Percentiles rank a stretch among this genome's conserved stretches.
These are phyloP conservation scores for Alauda arvensis DNA, from an alignment of 2,797 vertebrate genomes.

Conservation along the genomic window DNA sequence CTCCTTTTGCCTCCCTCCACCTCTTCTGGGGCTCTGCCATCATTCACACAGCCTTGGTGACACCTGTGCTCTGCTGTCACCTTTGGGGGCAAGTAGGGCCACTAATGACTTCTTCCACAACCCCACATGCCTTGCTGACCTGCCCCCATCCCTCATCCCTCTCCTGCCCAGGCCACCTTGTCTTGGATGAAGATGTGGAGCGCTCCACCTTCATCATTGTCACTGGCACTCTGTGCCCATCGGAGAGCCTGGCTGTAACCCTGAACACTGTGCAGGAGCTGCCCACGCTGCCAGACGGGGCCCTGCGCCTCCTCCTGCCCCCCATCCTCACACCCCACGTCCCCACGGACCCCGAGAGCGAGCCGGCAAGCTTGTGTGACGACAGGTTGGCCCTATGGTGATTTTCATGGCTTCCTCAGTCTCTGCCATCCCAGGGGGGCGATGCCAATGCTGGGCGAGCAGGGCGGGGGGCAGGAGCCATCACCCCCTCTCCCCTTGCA, in stretches of 20 bases:
- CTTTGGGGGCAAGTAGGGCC: background rate
- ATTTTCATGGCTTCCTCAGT: slow-evolving; percentile 77
- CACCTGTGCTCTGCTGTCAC: background rate
- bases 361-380: slow-evolving; percentile 84
- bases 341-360: slow-evolving; percentile 70
- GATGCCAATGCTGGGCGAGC: background rate
- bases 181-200: slow-evolving; percentile 89
- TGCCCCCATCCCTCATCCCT: background rate
- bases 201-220: slow-evolving; percentile 84
- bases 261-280: slow-evolving; percentile 87
- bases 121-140: background rate
- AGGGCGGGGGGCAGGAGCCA: background rate
- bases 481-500: slow-evolving; percentile 51
- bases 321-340: slow-evolving; percentile 80
- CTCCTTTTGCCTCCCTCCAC: background rate
- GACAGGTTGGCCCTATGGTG: slow-evolving; percentile 87
- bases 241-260: slow-evolving; percentile 83
- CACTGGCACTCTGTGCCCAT: slow-evolving; percentile 82
- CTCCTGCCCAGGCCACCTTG: slow-evolving; percentile 82
- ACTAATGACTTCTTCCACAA: background rate
- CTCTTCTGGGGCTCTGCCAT: background rate
- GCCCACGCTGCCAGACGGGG: slow-evolving; percentile 85
- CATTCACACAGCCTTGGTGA: rapidly evolving
- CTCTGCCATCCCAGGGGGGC: slow-evolving; percentile 50
- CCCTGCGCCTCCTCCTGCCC: slow-evolving; percentile 84